phyloP scores from a whole-genome alignment of 2,797 vertebrate species.

The Tamandua tetradactyla region DNA sequence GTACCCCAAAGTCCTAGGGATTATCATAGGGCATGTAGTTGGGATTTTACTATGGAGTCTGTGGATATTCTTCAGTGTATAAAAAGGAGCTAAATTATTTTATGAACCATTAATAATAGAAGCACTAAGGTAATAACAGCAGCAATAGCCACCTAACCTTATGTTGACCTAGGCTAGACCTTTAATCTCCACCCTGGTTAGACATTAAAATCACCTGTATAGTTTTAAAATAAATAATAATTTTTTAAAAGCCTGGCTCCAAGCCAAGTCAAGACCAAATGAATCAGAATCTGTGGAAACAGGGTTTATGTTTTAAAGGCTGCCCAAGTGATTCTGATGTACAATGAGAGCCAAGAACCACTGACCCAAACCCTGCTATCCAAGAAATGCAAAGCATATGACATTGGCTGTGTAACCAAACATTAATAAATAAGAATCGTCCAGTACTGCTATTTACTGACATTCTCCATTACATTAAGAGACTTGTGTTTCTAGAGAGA shows the following conservation, averaged over 20 bases:
- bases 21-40: neutral
- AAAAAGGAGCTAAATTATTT: constrained; percentile 62
- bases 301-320: constrained; percentile 38
- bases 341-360: constrained; percentile 27
- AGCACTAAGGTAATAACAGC: constrained; percentile 56
- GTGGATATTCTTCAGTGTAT: constrained; percentile 3
- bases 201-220: constrained; percentile 30
- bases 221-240: neutral
- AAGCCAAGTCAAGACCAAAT: constrained; percentile 28
- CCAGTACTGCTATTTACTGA: constrained; percentile 11
- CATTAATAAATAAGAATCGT: constrained; percentile 47
- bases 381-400: constrained; percentile 60
- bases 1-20: neutral
- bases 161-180: constrained; percentile 56
- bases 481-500: constrained; percentile 34
- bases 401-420: constrained; percentile 32
- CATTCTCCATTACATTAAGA: constrained; percentile 3
- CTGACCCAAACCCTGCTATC: constrained; percentile 36
- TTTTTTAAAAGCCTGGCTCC: neutral
- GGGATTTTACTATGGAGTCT: constrained; percentile 37
- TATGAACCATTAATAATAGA: constrained; percentile 55
- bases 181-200: constrained; percentile 39
- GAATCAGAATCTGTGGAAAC: constrained; percentile 30
- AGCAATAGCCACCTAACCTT: constrained; percentile 13
- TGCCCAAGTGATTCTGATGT: neutral